Percentiles rank a stretch among this genome's conserved stretches.
Evolutionary conservation across 2,113 vertebrate genomes (phyloP).

Genomic region (Pituophis catenifer): DNA sequence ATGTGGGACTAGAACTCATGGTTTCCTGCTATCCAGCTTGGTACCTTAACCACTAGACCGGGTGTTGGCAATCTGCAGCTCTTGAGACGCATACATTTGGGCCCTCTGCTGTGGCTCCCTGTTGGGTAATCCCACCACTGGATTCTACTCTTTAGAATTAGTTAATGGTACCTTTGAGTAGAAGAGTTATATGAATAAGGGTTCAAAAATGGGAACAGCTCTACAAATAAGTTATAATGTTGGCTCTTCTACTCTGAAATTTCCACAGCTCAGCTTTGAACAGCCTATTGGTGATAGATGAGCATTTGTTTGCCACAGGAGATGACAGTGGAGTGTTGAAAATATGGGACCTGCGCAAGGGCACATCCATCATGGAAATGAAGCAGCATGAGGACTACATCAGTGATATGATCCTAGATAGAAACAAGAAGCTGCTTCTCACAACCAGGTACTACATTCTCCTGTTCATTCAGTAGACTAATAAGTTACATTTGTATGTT

Average conservation of each 20-base stretch:
- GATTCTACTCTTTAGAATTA: background rate
- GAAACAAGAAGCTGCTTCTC: conserved; percentile 83
- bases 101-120: no score
- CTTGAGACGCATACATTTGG: no score
- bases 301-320: conserved; percentile 87
- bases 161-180: background rate
- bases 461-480: fast-evolving
- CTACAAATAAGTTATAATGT: background rate
- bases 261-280: conserved; percentile 77
- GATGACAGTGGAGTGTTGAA: conserved; percentile 86
- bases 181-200: background rate
- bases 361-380: conserved; percentile 82
- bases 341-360: conserved; percentile 93
- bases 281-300: conserved; percentile 84
- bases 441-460: conserved; percentile 77
- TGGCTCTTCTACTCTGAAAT: background rate
- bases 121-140: no score
- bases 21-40: no score
- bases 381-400: conserved; percentile 95
- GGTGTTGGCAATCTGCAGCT: no score
- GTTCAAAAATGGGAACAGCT: background rate
- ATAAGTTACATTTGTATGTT: fast-evolving
- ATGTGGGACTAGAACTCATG: no score
- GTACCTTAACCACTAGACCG: no score
- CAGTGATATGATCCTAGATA: conserved; percentile 83